Evolutionary conservation across 2,888 invertebrate genomes (phyloP), one percentile per base, ranked within the genome.

Genomic region (Thymelicus acteon): DNA sequence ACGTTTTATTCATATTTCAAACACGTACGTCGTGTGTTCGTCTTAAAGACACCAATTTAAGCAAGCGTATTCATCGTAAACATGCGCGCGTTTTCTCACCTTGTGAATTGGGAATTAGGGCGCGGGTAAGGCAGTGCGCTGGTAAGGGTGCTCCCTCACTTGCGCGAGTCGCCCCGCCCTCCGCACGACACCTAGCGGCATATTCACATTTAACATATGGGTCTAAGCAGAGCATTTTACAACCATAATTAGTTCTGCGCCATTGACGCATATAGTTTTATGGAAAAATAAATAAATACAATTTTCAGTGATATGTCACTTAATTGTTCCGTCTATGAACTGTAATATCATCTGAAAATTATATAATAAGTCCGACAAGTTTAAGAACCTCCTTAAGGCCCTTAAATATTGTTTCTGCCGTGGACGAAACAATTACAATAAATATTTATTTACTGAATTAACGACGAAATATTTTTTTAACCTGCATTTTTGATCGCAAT

Each of bases 141-240:
- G 98, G 96, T 98, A 98, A 95, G 98, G 98, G 96, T 98, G 98
- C 95, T 98, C 98, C 96, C 98, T 96, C 94, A 97, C 95, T 94
- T 97, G 96, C 95, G 97, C 96, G 95, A 97, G 96, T 94, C 97
- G 96, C 89, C 96, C 97, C 94, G 97, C 96, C 85, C 95, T 95
- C 94, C 97, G 96, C 95, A 96, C 97, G 97, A 97, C 97, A 97
- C 95, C 95, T 95, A 95, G 95, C 95, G 94, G 93, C 93, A 93
- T 83, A 92, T 82, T 82, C 85, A 89, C 81, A 85, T 92, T 87
- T 87, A 91, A 90, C 85, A 91, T 87, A 89, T 90, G 82, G 81
- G 80, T 79, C 82, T 80, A 72, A 75, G 75, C 73, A 76, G 72
- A 75, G 73, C 73, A 85, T 82, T 80, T 83, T 84, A 80, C 78